phyloP scores from a whole-genome alignment of 2,888 invertebrate species.

The Crossocerus cetratus region DNA sequence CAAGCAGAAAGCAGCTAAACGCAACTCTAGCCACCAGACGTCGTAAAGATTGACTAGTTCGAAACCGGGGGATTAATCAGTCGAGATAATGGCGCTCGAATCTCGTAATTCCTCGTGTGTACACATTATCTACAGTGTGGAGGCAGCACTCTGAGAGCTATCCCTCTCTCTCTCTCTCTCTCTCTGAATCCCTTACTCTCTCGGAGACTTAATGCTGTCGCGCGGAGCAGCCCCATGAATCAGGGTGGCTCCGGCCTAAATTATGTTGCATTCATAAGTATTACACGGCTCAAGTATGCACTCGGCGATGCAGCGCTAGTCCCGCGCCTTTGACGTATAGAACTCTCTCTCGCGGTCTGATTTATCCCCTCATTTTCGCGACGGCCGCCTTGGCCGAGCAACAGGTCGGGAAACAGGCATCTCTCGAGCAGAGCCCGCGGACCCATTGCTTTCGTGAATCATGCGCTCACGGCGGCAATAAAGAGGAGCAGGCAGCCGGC shows the following conservation, averaged over 20 bases:
- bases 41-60: background rate
- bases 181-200: too few relatives aligned
- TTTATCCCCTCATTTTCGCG: background rate
- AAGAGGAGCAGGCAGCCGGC: background rate
- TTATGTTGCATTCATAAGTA: slow-evolving; percentile 1
- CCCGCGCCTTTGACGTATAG: background rate
- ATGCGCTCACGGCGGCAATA: slow-evolving; percentile 6
- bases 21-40: background rate
- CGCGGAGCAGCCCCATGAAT: background rate
- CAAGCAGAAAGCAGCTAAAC: background rate
- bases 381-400: too few relatives aligned
- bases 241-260: background rate
- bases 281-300: background rate
- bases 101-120: background rate
- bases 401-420: too few relatives aligned
- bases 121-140: background rate
- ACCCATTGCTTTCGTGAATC: slow-evolving; percentile 3
- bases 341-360: slow-evolving; percentile 1
- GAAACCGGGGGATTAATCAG: slow-evolving; percentile 1
- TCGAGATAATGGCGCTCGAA: background rate
- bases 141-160: too few relatives aligned
- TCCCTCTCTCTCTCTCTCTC: too few relatives aligned
- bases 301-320: background rate
- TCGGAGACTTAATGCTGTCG: background rate
- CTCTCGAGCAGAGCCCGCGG: too few relatives aligned